phyloP scores from a whole-genome alignment of 2,888 invertebrate genomes.

The Trichopoda pennipes region DNA sequence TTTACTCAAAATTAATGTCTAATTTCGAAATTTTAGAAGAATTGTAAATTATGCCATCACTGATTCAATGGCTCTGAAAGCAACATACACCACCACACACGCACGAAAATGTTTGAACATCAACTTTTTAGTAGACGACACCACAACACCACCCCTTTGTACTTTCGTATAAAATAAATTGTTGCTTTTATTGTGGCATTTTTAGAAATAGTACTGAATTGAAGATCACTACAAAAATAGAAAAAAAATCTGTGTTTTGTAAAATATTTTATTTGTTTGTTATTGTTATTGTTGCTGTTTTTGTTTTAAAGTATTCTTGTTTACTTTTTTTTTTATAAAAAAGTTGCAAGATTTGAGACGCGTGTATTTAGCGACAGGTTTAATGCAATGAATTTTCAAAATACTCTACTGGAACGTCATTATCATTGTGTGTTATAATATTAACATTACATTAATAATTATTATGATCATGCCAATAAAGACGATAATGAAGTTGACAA shows the following conservation, averaged over 20 bases:
- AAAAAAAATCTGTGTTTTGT: slow-evolving; percentile 51
- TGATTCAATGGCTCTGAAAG: not conserved
- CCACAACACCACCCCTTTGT: slow-evolving; percentile 41
- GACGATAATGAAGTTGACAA: slow-evolving; percentile 24
- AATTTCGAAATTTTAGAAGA: not conserved
- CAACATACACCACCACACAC: not conserved
- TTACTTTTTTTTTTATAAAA: slow-evolving; percentile 1
- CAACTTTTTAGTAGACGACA: not conserved
- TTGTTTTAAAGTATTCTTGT: slow-evolving; percentile 6
- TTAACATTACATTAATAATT: slow-evolving; percentile 6
- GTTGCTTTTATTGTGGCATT: slow-evolving; percentile 9
- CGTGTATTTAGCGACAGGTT: slow-evolving; percentile 67
- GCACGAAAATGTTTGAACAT: not conserved
- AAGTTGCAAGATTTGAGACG: slow-evolving; percentile 52
- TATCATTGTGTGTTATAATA: slow-evolving; percentile 33
- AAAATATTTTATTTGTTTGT: slow-evolving; percentile 47
- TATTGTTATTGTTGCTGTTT: not conserved
- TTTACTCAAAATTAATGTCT: not conserved
- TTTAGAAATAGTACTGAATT: slow-evolving; percentile 35
- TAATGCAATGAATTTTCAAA: slow-evolving; percentile 62
- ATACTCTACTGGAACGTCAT: slow-evolving; percentile 52
- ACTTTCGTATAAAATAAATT: no score
- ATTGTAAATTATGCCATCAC: not conserved
- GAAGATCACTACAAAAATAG: slow-evolving; percentile 62
- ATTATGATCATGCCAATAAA: slow-evolving; percentile 6